Evolutionary conservation across 2,797 vertebrate species (phyloP), one percentile per base, ranked within the genome.

Genomic region (Champsocephalus esox): DNA sequence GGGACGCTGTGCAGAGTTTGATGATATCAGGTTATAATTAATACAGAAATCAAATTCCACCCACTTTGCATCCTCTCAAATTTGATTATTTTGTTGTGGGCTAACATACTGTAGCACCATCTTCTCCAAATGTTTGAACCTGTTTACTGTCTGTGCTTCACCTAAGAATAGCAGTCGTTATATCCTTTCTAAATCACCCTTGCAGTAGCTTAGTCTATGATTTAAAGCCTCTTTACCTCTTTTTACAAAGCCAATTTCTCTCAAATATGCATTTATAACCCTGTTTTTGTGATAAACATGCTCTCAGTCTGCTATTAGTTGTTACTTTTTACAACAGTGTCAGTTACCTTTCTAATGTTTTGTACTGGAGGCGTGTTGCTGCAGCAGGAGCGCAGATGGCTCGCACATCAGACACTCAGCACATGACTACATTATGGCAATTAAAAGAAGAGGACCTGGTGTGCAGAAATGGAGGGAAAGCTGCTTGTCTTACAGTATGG

Each of bases 351-450:
- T 70, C 12, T 28, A 50, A 32, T 80, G 69, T 70, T 70, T 88
- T 94, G 87, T 87, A 90, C 92, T 88, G 83, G 92, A 92, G 92
- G 94, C 93, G 93, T 94, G 94, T 96, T 95, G 93, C 85, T 61
- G 80, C 92, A 90, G 91, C 93, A 95, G 93, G 90, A 93, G 93
- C 94, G 91, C 96, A 97, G 96, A 96, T 96, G 96, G 95, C 93
- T 94, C 82, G 85, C 91, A 90, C 91, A 93, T 94, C 95, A 96
- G 95, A 94, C 95, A 95, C 95, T 95, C 93, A 79, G 92, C 91
- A 94, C 90, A 88, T 94, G 94, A 94, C 94, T 96, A 94, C 90
- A 95, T 96, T 95, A 94, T 91, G 87, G 92, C 94, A 96, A 94
- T 94, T 95, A 94, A 92, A 93, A 92, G 92, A 89, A 76, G 57